Percentiles rank a stretch among this genome's conserved stretches.
Evolutionary conservation across 30 jellyfish, hydroid and myxozoan genomes (phyloP).

Genomic region (Hydractinia symbiolongicarpus): DNA sequence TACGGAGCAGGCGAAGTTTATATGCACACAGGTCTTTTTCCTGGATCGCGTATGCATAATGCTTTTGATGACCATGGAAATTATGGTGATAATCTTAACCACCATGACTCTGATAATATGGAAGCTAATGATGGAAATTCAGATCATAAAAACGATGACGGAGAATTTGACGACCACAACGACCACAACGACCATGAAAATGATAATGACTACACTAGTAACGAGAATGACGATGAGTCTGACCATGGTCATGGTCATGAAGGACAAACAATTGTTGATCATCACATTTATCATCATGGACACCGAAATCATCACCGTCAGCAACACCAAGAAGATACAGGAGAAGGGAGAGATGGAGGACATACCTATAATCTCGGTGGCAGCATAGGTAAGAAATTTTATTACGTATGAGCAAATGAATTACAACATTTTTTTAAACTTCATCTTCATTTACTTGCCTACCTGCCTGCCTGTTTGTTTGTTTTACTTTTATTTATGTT

Average conservation of each 20-base stretch:
- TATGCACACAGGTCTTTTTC: constrained; percentile 22
- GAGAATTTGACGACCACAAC: not conserved
- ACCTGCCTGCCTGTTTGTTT: not conserved
- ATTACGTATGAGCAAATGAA: not conserved
- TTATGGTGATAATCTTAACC: not conserved
- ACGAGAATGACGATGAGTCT: constrained; percentile 2
- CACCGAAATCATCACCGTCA: not conserved
- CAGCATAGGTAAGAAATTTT: constrained; percentile 28
- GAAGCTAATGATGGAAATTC: not conserved
- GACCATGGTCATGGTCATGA: not conserved
- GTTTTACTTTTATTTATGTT: not conserved
- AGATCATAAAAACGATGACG: not conserved
- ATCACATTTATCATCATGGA: constrained; percentile 7
- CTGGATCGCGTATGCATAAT: constrained; percentile 22
- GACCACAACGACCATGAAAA: not conserved
- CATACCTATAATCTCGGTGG: constrained; percentile 30
- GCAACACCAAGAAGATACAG: constrained; percentile 7
- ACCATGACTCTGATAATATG: not conserved
- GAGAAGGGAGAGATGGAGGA: constrained; percentile 5
- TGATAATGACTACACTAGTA: not conserved
- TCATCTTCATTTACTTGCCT: not conserved
- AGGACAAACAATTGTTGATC: constrained; percentile 5
- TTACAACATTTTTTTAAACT: not conserved
- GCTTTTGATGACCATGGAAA: not conserved
- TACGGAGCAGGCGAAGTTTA: constrained; percentile 12